Evolutionary conservation across 2,113 vertebrate genomes (phyloP), one percentile per base, ranked within the genome.

Genomic region (Nesogale talazaci): DNA sequence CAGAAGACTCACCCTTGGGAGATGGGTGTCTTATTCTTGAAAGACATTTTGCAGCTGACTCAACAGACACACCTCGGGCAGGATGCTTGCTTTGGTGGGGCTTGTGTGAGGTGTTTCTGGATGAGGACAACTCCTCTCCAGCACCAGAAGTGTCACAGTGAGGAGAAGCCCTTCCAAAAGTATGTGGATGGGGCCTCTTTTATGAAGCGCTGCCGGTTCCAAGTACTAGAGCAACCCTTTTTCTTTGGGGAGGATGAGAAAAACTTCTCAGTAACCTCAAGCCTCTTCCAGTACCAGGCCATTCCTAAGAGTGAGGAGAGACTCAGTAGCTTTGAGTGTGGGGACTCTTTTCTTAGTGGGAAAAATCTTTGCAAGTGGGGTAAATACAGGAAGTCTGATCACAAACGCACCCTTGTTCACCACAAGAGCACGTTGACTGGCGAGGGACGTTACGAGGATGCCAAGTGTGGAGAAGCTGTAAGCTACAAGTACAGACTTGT

Each of bases 391-490:
- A 85, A 93, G 72, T 56, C 83, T 80, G 69, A 78, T 16, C 75
- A 82, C 40, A 90, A 90, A 63, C 80, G 40, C 52, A 85, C 69
- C 19, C 42, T 87, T 90, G 42, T 86, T 20, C 70, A 88, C 29
- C 92, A 93, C 36, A 81, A 93, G 42, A 77, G 79, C 29, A 57
- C 59, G 14, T 76, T 67, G 7, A 61, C 63, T 11, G 40, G 89
- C 56, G 75, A 74, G 80, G 81, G 63, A 14, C 46, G 61, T 46
- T 95, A 89, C n/a, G 97, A 98, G 38, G 98, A 98, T 92, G 97
- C 97, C 88, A 97, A 98, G 94, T 99, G 98, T 52, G 98, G 97
- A 90, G 98, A 98, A 95, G 98, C 97, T 92, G 98, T 98, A 96
- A 98, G 98, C 89, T 97, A 98, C 97, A 98, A 98, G 96, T 80